phyloP scores from a whole-genome alignment of 1,140 invertebrate species.

The Drosophila orena region DNA sequence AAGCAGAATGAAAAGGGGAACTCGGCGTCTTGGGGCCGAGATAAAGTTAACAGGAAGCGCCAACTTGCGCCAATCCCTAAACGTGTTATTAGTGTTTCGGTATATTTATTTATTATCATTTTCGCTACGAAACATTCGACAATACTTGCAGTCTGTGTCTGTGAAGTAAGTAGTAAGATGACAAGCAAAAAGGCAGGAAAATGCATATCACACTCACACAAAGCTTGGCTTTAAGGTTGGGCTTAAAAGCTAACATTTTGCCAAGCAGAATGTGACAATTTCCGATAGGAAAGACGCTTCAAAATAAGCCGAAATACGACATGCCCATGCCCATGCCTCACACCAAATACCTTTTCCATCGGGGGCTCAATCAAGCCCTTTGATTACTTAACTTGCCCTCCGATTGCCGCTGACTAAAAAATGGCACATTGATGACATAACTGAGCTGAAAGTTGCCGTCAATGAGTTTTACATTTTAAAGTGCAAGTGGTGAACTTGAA shows the following conservation, averaged over 20 bases:
- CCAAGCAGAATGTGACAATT: too few species aligned
- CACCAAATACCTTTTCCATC: not conserved
- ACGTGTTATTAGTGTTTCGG: conserved; percentile 82
- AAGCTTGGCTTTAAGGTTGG: not conserved
- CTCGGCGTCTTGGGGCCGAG: conserved; percentile 8
- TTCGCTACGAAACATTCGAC: conserved; percentile 35
- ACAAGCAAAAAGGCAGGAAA: conserved; percentile 36
- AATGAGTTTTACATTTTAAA: conserved; percentile 74
- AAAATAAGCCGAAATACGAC: not conserved
- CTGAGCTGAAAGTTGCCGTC: conserved; percentile 35
- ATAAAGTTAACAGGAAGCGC: conserved; percentile 63
- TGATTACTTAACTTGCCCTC: conserved; percentile 74
- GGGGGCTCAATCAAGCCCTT: conserved; percentile 56
- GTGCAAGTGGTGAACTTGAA: conserved; percentile 78
- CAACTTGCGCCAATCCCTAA: conserved; percentile 79
- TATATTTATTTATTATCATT: conserved; percentile 83
- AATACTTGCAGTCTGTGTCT: not conserved
- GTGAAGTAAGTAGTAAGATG: conserved; percentile 13
- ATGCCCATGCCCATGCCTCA: too few species aligned
- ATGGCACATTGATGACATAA: conserved; percentile 78
- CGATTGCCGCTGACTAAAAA: conserved; percentile 14
- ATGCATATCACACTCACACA: not conserved
- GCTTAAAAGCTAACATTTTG: not conserved
- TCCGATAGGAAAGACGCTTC: too few species aligned
- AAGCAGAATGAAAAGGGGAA: conserved; percentile 9